phyloP scores from a whole-genome alignment of 2,113 vertebrate species.

The Ctenodactylus gundi region DNA sequence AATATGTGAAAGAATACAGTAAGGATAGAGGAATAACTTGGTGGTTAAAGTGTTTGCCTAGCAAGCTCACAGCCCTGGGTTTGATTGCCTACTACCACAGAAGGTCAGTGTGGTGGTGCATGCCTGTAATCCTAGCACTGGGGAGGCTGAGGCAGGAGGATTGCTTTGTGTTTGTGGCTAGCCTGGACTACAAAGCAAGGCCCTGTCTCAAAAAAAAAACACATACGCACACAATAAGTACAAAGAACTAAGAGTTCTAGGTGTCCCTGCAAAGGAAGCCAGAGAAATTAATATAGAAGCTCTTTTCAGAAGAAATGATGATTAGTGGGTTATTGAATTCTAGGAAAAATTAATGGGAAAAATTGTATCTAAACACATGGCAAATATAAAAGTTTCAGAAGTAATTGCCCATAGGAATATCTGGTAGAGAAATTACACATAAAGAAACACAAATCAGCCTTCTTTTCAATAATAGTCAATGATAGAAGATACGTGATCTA shows the following conservation, averaged over 20 bases:
- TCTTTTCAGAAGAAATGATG: conserved; percentile 6
- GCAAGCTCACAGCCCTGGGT: too few species aligned
- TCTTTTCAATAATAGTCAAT: conserved; percentile 7
- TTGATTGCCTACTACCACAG: too few species aligned
- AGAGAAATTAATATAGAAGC: background rate
- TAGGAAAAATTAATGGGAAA: background rate
- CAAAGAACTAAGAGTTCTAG: background rate
- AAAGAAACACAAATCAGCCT: background rate
- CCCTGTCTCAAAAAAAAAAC: too few species aligned
- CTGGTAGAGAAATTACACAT: background rate
- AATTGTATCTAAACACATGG: background rate
- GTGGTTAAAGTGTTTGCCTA: too few species aligned
- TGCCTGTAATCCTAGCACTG: too few species aligned
- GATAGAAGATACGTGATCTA: conserved; percentile 3
- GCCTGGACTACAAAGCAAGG: too few species aligned
- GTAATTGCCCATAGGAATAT: background rate
- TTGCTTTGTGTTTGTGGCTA: too few species aligned
- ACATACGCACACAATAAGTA: background rate
- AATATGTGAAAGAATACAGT: background rate
- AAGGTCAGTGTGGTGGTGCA: too few species aligned
- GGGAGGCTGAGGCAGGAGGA: too few species aligned
- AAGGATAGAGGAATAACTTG: too few species aligned
- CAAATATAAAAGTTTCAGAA: conserved; percentile 45
- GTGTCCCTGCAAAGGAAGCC: background rate
- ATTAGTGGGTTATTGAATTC: background rate